Evolutionary conservation across 2,797 vertebrate species (phyloP).

Genomic region (Oceanodroma leucorhoa): DNA sequence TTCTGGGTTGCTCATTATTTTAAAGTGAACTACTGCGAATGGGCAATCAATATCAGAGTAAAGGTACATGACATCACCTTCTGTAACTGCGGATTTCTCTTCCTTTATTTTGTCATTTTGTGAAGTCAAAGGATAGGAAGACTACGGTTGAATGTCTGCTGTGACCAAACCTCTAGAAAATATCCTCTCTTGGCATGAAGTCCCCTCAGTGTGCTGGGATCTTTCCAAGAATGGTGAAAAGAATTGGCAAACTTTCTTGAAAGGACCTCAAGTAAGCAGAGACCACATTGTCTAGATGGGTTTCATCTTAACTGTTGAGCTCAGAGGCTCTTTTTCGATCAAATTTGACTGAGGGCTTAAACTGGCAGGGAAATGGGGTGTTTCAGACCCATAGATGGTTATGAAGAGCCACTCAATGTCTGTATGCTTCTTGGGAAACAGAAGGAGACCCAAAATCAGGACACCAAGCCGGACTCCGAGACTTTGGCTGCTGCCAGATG

Average conservation of each 20-base stretch:
- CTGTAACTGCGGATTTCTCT: neutral
- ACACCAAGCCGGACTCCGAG: accelerated
- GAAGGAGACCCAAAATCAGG: neutral
- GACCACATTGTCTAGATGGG: neutral
- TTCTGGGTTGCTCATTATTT: slow-evolving; percentile 20
- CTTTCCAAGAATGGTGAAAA: neutral
- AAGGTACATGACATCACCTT: neutral
- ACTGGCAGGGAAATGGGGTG: neutral
- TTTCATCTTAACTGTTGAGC: neutral
- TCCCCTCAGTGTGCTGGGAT: neutral
- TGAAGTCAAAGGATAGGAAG: neutral
- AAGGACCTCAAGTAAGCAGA: neutral
- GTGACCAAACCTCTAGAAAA: neutral
- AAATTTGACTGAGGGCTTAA: neutral
- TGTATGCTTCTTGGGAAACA: neutral
- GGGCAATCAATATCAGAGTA: neutral
- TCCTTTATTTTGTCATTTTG: neutral
- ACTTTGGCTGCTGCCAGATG: neutral
- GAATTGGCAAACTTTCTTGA: neutral
- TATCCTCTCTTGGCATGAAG: neutral
- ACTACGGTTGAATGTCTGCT: no score
- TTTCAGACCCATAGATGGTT: neutral
- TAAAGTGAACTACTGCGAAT: neutral
- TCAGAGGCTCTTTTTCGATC: neutral
- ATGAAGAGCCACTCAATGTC: neutral